Evolutionary conservation across 2,113 vertebrate species (phyloP).

Genomic region (Phocoena sinus): DNA sequence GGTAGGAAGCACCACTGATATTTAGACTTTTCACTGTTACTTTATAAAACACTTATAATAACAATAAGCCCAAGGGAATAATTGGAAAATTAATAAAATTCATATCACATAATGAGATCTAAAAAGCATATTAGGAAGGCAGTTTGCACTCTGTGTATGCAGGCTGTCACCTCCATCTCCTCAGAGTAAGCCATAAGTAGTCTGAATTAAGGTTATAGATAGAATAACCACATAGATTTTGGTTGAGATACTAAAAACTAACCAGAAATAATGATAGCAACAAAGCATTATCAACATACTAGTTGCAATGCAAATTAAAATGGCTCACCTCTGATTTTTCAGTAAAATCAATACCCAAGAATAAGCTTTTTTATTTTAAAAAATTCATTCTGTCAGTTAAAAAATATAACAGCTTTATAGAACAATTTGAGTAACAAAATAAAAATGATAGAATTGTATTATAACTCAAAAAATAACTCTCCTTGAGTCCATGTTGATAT

Average conservation of each 20-base stretch:
- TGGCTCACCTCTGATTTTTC: not conserved
- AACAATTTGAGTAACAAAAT: not conserved
- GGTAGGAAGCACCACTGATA: not conserved
- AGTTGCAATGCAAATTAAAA: slow-evolving; percentile 11
- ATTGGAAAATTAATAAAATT: slow-evolving; percentile 49
- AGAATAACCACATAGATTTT: slow-evolving; percentile 22
- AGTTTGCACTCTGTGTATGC: slow-evolving; percentile 32
- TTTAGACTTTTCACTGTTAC: not conserved
- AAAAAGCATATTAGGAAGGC: slow-evolving; percentile 27
- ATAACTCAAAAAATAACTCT: not conserved
- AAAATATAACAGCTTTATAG: not conserved
- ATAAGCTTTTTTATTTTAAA: slow-evolving; percentile 15
- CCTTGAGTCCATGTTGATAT: not conserved
- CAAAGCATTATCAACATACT: not conserved
- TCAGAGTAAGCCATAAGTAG: slow-evolving; percentile 3
- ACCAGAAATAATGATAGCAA: slow-evolving; percentile 9
- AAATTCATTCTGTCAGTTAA: slow-evolving; percentile 11
- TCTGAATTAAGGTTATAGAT: slow-evolving; percentile 36
- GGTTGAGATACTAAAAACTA: slow-evolving; percentile 45
- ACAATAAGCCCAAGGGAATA: slow-evolving; percentile 4
- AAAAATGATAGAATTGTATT: not conserved
- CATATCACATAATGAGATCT: slow-evolving; percentile 55
- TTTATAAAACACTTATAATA: slow-evolving; percentile 40
- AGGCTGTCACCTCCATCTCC: slow-evolving; percentile 30
- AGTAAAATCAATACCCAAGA: slow-evolving; percentile 16